A percentile compares a stretch with the other conserved stretches of the same genome.
phyloP scores from a whole-genome alignment of 2,113 vertebrate species.

The Xyliphius kryptos region DNA sequence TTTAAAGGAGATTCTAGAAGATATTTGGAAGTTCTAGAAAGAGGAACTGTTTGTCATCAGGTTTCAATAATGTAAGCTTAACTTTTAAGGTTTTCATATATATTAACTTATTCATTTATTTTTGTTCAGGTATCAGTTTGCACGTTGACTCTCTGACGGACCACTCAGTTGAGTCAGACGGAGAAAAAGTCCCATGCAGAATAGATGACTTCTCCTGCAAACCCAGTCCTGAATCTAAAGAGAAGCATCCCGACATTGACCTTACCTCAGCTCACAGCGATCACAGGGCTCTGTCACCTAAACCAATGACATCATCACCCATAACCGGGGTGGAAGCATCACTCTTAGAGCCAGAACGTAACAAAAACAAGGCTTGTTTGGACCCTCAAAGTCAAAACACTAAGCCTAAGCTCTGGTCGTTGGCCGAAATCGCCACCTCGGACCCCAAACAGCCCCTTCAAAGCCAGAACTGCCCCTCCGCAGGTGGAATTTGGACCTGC shows the following conservation, averaged over 20 bases:
- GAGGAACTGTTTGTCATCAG: too few species aligned
- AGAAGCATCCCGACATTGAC: slow-evolving; percentile 72
- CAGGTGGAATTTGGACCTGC: slow-evolving; percentile 69
- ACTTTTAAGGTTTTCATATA: too few species aligned
- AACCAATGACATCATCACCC: slow-evolving; percentile 80
- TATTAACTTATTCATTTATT: too few species aligned
- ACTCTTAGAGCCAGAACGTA: slow-evolving; percentile 68
- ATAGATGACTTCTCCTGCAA: slow-evolving; percentile 72
- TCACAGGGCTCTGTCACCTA: slow-evolving; percentile 63
- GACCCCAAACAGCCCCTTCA: slow-evolving; percentile 80
- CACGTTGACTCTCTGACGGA: slow-evolving; percentile 95
- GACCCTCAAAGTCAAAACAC: slow-evolving; percentile 70
- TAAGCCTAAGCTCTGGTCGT: slow-evolving; percentile 94
- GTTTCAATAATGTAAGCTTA: too few species aligned
- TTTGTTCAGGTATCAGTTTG: slow-evolving; percentile 80
- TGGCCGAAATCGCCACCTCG: slow-evolving; percentile 97
- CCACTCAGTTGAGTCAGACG: slow-evolving; percentile 89
- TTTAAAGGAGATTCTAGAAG: too few species aligned
- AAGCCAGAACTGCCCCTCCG: slow-evolving; percentile 66
- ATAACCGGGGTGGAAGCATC: slow-evolving; percentile 83
- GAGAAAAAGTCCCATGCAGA: slow-evolving; percentile 77
- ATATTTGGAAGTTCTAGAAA: too few species aligned
- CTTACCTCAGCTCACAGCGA: slow-evolving; percentile 52
- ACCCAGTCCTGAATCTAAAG: slow-evolving; percentile 70
- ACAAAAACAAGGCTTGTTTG: slow-evolving; percentile 69